Conservation (phyloP, 2,888 invertebrate species). For the Uloborus plumipes region DNA sequence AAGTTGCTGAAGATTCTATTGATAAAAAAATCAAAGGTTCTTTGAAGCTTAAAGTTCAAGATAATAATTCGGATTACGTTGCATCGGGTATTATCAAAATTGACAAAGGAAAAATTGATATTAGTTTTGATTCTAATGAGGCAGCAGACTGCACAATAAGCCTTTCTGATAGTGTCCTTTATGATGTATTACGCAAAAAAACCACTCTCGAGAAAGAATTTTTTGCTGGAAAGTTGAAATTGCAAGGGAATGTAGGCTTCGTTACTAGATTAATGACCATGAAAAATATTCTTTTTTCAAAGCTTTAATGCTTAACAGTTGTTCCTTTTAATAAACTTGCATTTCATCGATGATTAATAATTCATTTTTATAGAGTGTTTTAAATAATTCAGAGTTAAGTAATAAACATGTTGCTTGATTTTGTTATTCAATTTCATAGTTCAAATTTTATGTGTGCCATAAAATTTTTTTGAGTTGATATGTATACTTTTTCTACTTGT, state of each 20-base stretch:
- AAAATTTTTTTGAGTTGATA: no score
- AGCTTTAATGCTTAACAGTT: constrained; percentile 26
- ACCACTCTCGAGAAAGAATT: constrained; percentile 53
- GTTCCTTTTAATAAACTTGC: background rate
- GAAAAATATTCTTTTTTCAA: constrained; percentile 51
- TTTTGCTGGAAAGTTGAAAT: constrained; percentile 46
- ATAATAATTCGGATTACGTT: constrained; percentile 43
- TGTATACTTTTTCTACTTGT: no score
- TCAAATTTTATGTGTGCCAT: no score
- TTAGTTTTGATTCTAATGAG: constrained; percentile 32
- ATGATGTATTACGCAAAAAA: constrained; percentile 45
- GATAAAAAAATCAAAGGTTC: constrained; percentile 47
- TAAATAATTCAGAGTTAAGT: no score
- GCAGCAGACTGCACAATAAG: constrained; percentile 41
- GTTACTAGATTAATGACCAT: constrained; percentile 46
- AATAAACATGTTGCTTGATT: no score
- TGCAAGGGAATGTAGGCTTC: constrained; percentile 59
- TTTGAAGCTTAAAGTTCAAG: constrained; percentile 34
- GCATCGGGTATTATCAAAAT: constrained; percentile 25
- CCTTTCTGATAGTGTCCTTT: constrained; percentile 34
- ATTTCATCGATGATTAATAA: no score
- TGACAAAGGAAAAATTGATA: constrained; percentile 45
- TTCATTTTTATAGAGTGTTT: no score
- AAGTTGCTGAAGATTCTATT: constrained; percentile 24
- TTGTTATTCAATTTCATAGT: no score